Evolutionary conservation across 1,140 invertebrate species (phyloP), one percentile per base, ranked within the genome.

Genomic region (Daktulosphaira vitifoliae): DNA sequence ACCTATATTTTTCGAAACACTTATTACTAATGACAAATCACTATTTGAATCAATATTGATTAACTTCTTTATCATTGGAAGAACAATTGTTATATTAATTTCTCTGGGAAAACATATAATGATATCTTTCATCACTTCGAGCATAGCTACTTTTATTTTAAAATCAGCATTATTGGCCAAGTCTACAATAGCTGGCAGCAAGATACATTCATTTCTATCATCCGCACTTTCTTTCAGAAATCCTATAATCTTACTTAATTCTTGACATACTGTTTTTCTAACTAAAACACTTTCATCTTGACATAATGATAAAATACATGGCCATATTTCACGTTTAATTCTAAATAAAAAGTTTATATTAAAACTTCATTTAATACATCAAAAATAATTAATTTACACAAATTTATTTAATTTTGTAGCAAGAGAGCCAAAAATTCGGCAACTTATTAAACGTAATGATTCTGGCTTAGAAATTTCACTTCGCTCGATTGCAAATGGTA

Each of bases 241-340:
- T n/a, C 39, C 56, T 29, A 38, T 46, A 1, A 62, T 39, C 46
- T 62, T 62, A 48, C 56, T 62, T 22, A 62, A 13, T 16, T 62
- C 56, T 62, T 62, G 56, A 15, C 56, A 62, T 26, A 62, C 56
- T 13, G 42, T 62, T 48, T 62, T 62, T 1, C 56, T 62, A 15
- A 62, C 56, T n/a, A 33, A 16, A 29, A 62, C 56, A 46, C 56
- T 62, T 33, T 62, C 56, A 2, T 62, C 56, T 33, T 62, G 56
- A 20, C 56, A 62, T 20, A 62, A 39, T 22, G 56, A 62, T 33
- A 62, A 62, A 33, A 62, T 62, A 44, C 56, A 62, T n/a, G 56
- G 56, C 56, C 56, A 62, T 62, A 62, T 62, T 62, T 62, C 56
- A 48, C 56, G 56, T 62, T 62, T 62, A 20, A 62, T 33, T 18